These are phyloP conservation scores for Sorex fumeus DNA, from an alignment of 2,113 vertebrate species.

Conservation along the genomic window DNA sequence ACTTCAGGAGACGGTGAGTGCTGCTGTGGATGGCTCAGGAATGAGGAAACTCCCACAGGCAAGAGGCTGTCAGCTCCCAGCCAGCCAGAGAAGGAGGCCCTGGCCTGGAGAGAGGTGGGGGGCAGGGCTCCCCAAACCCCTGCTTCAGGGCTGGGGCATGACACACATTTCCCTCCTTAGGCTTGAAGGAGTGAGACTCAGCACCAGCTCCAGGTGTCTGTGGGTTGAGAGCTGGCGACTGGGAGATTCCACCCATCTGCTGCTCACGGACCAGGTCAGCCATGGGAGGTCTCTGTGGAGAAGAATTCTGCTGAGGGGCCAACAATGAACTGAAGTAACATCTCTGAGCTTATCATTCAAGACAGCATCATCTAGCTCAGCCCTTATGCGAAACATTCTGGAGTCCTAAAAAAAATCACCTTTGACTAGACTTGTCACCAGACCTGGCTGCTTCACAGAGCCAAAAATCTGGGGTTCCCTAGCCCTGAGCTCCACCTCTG, in stretches of 20 bases:
- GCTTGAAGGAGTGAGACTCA: not conserved
- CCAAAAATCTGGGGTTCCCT: not conserved
- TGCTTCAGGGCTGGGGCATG: not conserved
- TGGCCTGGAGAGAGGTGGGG: not conserved
- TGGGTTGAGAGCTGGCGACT: not conserved
- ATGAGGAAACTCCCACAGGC: constrained; percentile 80
- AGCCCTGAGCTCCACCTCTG: not conserved
- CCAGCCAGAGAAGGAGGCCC: not conserved
- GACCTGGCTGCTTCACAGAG: too few relatives aligned
- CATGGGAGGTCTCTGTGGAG: fast-evolving
- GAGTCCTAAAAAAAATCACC: too few relatives aligned
- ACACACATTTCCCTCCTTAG: not conserved
- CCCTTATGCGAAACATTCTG: too few relatives aligned
- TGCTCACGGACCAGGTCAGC: not conserved
- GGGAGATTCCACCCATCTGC: not conserved
- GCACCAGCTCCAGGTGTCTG: not conserved
- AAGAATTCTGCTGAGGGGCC: too few relatives aligned
- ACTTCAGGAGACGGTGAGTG: not conserved
- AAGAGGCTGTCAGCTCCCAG: not conserved
- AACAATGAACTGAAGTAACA: not conserved
- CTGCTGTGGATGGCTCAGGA: constrained; percentile 60
- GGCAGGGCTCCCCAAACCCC: not conserved
- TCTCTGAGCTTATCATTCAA: not conserved
- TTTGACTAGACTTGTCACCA: too few relatives aligned
- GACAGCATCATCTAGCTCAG: not conserved